These are phyloP conservation scores for Syngnathus typhle DNA, from an alignment of 2,113 vertebrate species.

Conservation along the genomic window DNA sequence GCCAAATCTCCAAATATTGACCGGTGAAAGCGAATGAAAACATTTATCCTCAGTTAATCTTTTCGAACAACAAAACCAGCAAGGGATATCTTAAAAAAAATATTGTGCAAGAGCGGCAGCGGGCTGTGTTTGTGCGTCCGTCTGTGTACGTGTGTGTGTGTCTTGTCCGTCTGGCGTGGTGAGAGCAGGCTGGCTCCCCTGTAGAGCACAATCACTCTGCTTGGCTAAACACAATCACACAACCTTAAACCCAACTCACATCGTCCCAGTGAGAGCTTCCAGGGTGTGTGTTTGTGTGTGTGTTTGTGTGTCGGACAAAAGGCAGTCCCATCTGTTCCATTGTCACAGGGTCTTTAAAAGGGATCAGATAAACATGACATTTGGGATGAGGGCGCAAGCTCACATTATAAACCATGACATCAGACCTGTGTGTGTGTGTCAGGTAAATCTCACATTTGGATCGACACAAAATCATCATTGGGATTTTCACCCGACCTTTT, in stretches of 20 bases:
- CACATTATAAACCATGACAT: conserved; percentile 51
- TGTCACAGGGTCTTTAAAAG: conserved; percentile 67
- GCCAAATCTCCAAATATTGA: conserved; percentile 1
- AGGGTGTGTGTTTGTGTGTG: conserved; percentile 7
- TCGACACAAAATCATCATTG: neutral
- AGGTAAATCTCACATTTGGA: neutral
- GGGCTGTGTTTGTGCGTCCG: conserved; percentile 13
- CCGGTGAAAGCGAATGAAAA: conserved; percentile 7
- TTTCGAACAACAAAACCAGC: conserved; percentile 18
- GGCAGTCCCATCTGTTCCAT: conserved; percentile 64
- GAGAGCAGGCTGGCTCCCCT: conserved; percentile 60
- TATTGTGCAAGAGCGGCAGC: conserved; percentile 26
- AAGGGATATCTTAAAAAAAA: conserved; percentile 21
- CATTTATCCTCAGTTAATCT: conserved; percentile 11
- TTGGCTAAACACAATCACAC: conserved; percentile 68
- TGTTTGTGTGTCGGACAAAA: conserved; percentile 46
- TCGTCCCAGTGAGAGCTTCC: conserved; percentile 34
- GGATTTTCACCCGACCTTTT: no score
- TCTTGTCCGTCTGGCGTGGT: conserved; percentile 52
- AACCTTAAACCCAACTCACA: conserved; percentile 52
- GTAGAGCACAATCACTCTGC: conserved; percentile 66
- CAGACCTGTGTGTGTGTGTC: conserved; percentile 15
- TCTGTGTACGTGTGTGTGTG: conserved; percentile 11
- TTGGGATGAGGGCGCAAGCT: conserved; percentile 55
- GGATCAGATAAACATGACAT: conserved; percentile 72